Percentiles rank a stretch among this genome's conserved stretches.
Evolutionary conservation across 2,888 invertebrate species (phyloP).

Genomic region (Sarcophaga variegata): DNA sequence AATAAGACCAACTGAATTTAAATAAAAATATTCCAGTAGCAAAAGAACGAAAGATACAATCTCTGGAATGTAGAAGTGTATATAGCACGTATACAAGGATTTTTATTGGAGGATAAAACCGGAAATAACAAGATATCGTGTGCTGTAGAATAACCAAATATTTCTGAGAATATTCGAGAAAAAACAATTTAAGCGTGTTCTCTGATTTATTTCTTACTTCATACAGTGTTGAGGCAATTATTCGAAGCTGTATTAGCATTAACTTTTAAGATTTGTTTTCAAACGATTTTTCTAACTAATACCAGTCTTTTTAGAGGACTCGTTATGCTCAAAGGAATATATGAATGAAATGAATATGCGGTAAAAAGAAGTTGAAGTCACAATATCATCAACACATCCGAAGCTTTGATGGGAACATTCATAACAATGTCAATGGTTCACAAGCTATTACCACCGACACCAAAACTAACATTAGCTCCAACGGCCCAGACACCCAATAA

Average conservation of each 20-base stretch:
- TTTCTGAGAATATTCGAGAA: too few relatives aligned
- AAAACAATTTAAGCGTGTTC: too few relatives aligned
- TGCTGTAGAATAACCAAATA: too few relatives aligned
- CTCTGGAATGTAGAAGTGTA: too few relatives aligned
- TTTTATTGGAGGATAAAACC: too few relatives aligned
- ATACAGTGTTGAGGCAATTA: too few relatives aligned
- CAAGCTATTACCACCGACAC: constrained; percentile 46
- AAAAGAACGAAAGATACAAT: neutral
- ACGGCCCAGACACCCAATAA: constrained; percentile 15
- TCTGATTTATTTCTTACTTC: too few relatives aligned
- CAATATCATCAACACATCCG: constrained; percentile 48
- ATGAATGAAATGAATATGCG: neutral
- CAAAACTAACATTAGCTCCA: constrained; percentile 11
- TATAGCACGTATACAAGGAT: too few relatives aligned
- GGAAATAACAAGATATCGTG: too few relatives aligned
- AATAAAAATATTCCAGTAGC: neutral
- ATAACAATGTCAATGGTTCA: constrained; percentile 66
- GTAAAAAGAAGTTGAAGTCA: constrained; percentile 2
- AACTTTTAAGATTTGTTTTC: neutral
- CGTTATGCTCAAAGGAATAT: neutral
- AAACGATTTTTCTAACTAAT: neutral
- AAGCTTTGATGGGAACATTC: constrained; percentile 64
- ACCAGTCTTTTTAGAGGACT: neutral
- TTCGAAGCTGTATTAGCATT: too few relatives aligned
- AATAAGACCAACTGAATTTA: constrained; percentile 42